These are phyloP conservation scores for Arenaria interpres DNA, from an alignment of 2,113 vertebrate genomes.

Conservation along the genomic window DNA sequence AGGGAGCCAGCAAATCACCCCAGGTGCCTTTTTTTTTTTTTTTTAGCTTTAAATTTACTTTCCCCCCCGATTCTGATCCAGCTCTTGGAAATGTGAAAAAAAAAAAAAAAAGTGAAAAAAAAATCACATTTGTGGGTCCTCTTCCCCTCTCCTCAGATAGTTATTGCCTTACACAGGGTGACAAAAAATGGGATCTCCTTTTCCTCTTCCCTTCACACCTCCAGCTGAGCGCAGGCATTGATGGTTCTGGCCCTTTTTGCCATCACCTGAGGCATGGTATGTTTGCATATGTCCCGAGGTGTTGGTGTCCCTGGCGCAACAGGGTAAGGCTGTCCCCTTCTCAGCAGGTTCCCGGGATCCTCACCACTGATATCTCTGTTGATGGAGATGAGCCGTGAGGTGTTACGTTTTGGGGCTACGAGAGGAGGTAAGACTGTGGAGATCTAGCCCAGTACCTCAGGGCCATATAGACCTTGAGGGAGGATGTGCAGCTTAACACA, in stretches of 20 bases:
- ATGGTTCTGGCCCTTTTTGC: background rate
- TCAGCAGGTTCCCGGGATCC: background rate
- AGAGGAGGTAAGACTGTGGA: background rate
- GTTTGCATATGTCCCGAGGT: background rate
- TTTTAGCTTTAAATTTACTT: background rate
- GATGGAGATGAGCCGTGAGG: background rate
- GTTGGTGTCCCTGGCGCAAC: background rate
- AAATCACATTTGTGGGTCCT: background rate
- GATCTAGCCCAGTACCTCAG: background rate
- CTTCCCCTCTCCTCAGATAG: background rate
- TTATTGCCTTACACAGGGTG: background rate
- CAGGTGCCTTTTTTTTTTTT: background rate
- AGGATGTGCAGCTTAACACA: background rate
- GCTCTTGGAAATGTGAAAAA: background rate
- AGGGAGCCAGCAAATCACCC: conserved; percentile 14
- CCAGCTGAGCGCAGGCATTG: background rate
- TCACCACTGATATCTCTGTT: background rate
- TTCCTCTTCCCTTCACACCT: background rate
- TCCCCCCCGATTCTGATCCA: background rate
- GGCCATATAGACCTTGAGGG: background rate
- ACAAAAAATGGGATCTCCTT: background rate
- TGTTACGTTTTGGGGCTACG: background rate
- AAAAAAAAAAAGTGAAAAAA: too few species aligned
- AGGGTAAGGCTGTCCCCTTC: background rate
- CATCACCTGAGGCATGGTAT: background rate